These are phyloP conservation scores for Homalodisca vitripennis DNA, from an alignment of 1,140 invertebrate genomes.

Conservation along the genomic window DNA sequence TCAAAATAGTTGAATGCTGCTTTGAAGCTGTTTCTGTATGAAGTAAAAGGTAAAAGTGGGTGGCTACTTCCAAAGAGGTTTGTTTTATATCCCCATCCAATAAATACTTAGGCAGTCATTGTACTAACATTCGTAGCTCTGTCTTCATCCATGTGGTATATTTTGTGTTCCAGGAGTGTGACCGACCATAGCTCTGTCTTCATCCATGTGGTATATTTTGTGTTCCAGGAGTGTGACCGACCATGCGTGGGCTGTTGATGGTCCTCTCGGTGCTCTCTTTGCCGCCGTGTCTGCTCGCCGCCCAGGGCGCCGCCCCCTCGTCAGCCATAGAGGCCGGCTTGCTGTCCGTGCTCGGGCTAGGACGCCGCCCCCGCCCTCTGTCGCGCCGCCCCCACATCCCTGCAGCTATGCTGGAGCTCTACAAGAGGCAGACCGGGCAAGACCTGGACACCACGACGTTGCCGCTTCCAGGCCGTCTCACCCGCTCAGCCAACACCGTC, in stretches of 20 bases:
- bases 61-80: too few relatives aligned
- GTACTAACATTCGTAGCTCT: neutral
- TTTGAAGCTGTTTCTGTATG: too few relatives aligned
- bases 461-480: conserved; percentile 64
- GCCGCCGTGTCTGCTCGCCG: conserved; percentile 42
- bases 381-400: conserved; percentile 62
- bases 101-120: too few relatives aligned
- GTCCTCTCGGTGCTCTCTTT: conserved; percentile 52
- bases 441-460: conserved; percentile 59
- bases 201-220: conserved; percentile 36
- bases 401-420: conserved; percentile 74
- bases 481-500: conserved; percentile 77
- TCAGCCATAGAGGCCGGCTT: conserved; percentile 60
- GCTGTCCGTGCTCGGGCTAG: conserved; percentile 72
- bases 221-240: conserved; percentile 54
- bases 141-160: neutral
- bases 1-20: too few relatives aligned
- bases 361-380: conserved; percentile 56
- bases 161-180: neutral
- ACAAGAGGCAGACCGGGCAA: conserved; percentile 60
- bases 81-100: too few relatives aligned
- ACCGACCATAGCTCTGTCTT: neutral
- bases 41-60: too few relatives aligned
- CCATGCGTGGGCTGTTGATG: conserved; percentile 54
- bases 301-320: conserved; percentile 36